These are phyloP conservation scores for Cerceris ruficornis DNA, from an alignment of 2,888 invertebrate genomes.

Conservation along the genomic window DNA sequence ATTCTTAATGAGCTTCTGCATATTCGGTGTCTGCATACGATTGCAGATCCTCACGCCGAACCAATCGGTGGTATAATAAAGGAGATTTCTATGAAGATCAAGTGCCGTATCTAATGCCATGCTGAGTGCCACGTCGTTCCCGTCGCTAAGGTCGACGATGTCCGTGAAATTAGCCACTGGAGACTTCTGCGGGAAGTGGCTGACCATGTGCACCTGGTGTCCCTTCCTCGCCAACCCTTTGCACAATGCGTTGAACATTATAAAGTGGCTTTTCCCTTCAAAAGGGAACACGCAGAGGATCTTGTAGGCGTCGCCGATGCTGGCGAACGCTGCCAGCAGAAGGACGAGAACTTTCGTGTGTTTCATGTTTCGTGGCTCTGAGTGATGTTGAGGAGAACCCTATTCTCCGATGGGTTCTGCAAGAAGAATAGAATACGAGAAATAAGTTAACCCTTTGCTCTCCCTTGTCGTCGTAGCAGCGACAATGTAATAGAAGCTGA, in stretches of 20 bases:
- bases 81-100: background rate
- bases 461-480: too few relatives aligned
- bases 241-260: constrained; percentile 81
- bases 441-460: too few relatives aligned
- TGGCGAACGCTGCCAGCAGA: background rate
- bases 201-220: constrained; percentile 81
- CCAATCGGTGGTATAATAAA: constrained; percentile 20
- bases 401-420: too few relatives aligned
- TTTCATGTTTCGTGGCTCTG: background rate
- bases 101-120: constrained; percentile 58
- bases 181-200: constrained; percentile 76
- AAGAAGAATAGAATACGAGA: too few relatives aligned
- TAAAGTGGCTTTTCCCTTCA: constrained; percentile 82
- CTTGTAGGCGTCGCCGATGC: constrained; percentile 45
- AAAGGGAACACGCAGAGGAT: constrained; percentile 82
- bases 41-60: constrained; percentile 63
- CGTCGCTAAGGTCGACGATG: constrained; percentile 71
- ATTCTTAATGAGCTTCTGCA: constrained; percentile 67
- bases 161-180: constrained; percentile 78
- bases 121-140: constrained; percentile 59
- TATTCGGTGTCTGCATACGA: constrained; percentile 51
- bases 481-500: too few relatives aligned
- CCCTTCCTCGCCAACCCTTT: constrained; percentile 81
- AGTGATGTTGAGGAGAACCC: too few relatives aligned
- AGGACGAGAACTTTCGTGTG: background rate